Evolutionary conservation across 2,797 vertebrate genomes (phyloP), one percentile per base, ranked within the genome.

Genomic region (Kryptolebias ocellatus): DNA sequence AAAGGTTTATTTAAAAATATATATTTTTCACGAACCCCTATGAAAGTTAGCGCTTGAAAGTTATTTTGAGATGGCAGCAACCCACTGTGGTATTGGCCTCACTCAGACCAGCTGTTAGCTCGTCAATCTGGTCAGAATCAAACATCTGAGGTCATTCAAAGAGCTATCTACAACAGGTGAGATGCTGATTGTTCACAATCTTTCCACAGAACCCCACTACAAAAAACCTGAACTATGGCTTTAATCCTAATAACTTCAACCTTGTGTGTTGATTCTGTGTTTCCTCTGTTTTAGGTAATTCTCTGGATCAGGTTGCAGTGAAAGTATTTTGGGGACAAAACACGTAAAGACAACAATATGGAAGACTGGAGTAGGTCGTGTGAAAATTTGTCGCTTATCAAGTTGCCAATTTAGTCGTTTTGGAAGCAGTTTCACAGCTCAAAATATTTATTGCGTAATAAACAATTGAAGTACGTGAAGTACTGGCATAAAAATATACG

Each of bases 271-370:
- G 5, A 51, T 64, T 76, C 76, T 76, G 77, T 70, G 78, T 85
- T 84, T 80, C 87, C 79, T 83, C 82, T 71, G 82, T 70, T 86
- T 81, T 62, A 50, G 71, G 78, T 39, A 27, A 44, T 29, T 67
- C 60, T 74, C 72, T 76, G 57, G 69, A 64, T 80, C 60, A 59
- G 53, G 42, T 39, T 3, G 9, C 54, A 67, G 29, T 12, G 57
- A 1, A 45, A 51, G 7, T 37, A 17, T 24, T 51, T 31, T 29
- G 5, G 49, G n/a, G n/a, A 24, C 20, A 52, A 62, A 34, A 51
- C 16, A 60, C 5, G 12, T 66, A 20, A 50, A 64, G 18, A 62
- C 15, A 10, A 11, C 11, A 12, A 39, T 11, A 39, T 39, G 34
- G 37, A 54, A 44, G 2, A 46, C 16, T 6, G 24, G 2, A 28